Evolutionary conservation across 2,888 invertebrate genomes (phyloP), one percentile per base, ranked within the genome.

Genomic region (Amiota minor): DNA sequence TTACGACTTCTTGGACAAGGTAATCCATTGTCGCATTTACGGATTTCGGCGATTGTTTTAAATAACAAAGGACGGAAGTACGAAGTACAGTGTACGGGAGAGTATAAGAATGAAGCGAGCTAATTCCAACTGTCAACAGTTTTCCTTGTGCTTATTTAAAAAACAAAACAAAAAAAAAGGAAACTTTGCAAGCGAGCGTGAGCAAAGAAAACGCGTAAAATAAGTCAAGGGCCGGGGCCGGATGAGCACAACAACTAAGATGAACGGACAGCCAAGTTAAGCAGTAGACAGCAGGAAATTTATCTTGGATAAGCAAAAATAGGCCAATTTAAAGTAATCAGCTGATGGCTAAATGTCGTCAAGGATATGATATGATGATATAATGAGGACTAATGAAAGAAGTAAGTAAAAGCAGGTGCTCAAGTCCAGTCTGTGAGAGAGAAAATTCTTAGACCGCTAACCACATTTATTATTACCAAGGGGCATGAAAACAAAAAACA

Each of bases 121-220:
- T 77, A 76, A 76, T 77, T 74, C 72, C 72, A 75, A 73, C 71
- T 75, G 72, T 70, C 71, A 75, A 71, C 73, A 75, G 69, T 67
- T 71, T 35, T 55, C 35, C 35, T 35, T 35, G 4, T 62, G n/a
- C 14, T 35, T 23, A 23, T 23, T 35, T 18, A 49, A 67, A 47
- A 2, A 35, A 35, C 49, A 67, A 61, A 18, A 53, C 6, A 10
- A 0, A 53, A 6, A 9, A 53, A 53, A 8, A 53, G 4, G n/a
- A 4, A 53, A 53, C 12, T n/a, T n/a, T 9, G 35, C 35, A 3
- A 35, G 35, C n/a, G 35, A 3, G n/a, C 12, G n/a, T n/a, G n/a
- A 53, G 53, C 53, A 53, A 53, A 12, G n/a, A 53, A 53, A 53
- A 53, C 53, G n/a, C 12, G n/a, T n/a, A 3, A n/a, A 53, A 50